A percentile compares a stretch with the other conserved stretches of the same genome.
phyloP scores from a whole-genome alignment of 2,888 invertebrate genomes.

The Oscheius sp. region DNA sequence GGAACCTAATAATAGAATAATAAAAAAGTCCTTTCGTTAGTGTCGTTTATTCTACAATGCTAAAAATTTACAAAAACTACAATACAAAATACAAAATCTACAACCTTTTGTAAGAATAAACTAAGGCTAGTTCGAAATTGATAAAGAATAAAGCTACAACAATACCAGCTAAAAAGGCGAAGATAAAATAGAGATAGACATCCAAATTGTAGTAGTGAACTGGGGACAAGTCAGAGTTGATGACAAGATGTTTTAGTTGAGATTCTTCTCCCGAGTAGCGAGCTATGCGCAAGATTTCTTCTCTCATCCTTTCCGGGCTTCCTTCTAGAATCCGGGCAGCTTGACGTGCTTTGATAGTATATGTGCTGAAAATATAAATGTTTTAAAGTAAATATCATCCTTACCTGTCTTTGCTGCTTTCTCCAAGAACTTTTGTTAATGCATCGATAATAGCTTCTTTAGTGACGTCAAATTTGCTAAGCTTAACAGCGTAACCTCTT shows the following conservation, averaged over 20 bases:
- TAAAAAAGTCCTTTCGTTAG: too few relatives aligned
- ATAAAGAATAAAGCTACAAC: background rate
- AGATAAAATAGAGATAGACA: conserved; percentile 35
- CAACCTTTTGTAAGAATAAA: background rate
- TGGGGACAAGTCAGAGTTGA: conserved; percentile 33
- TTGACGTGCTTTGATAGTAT: conserved; percentile 8
- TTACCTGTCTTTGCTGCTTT: conserved; percentile 4
- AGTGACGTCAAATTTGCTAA: conserved; percentile 39
- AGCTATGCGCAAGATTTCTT: conserved; percentile 22
- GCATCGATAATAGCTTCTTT: conserved; percentile 37
- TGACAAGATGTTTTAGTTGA: conserved; percentile 33
- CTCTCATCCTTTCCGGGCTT: conserved; percentile 8
- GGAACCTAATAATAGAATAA: too few relatives aligned
- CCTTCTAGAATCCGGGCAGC: conserved; percentile 28
- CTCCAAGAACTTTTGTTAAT: conserved; percentile 32
- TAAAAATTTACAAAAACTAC: background rate
- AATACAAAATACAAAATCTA: background rate
- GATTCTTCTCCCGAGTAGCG: conserved; percentile 18
- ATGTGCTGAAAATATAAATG: conserved; percentile 15
- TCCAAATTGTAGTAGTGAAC: conserved; percentile 43
- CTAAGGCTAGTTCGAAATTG: background rate
- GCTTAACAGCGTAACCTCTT: conserved; percentile 25
- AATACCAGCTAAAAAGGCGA: background rate
- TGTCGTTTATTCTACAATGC: background rate
- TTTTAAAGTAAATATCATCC: too few relatives aligned